Evolutionary conservation across 2,888 invertebrate genomes (phyloP).

Genomic region (Brachynemurus nebulosus): DNA sequence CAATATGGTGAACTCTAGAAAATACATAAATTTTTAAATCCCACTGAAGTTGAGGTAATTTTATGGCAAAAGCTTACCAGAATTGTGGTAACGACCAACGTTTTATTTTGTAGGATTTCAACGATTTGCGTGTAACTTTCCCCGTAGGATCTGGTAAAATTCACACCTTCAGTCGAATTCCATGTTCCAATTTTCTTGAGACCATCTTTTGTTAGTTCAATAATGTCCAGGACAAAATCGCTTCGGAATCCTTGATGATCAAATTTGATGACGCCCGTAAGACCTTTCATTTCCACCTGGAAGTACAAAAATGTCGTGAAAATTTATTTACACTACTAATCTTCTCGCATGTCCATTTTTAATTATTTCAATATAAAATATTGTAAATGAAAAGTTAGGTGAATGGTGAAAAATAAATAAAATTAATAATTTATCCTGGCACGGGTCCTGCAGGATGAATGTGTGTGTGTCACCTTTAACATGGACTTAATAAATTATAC

Average conservation of each 20-base stretch:
- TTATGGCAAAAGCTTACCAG: slow-evolving; percentile 47
- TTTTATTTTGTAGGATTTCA: slow-evolving; percentile 82
- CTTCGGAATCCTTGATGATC: slow-evolving; percentile 88
- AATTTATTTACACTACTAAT: not conserved
- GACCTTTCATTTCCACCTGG: slow-evolving; percentile 83
- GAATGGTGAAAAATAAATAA: too few relatives aligned
- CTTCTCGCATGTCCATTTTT: too few relatives aligned
- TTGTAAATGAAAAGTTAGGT: too few relatives aligned
- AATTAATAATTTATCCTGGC: too few relatives aligned
- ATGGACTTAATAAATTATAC: too few relatives aligned
- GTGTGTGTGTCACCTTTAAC: too few relatives aligned
- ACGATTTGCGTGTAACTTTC: slow-evolving; percentile 80
- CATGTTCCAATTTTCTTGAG: slow-evolving; percentile 75
- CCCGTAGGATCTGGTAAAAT: slow-evolving; percentile 73
- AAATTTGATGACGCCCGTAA: slow-evolving; percentile 86
- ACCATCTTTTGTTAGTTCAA: slow-evolving; percentile 75
- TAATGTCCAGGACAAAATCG: slow-evolving; percentile 81
- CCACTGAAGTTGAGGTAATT: not conserved
- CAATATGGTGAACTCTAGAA: slow-evolving; percentile 87
- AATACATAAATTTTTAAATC: not conserved
- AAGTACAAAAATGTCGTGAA: too few relatives aligned
- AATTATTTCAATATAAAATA: too few relatives aligned
- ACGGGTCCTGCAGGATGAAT: too few relatives aligned
- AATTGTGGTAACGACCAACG: slow-evolving; percentile 80
- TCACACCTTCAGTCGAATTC: slow-evolving; percentile 79